Evolutionary conservation across 2,888 invertebrate genomes (phyloP), one percentile per base, ranked within the genome.

Genomic region (Heteromyza rotundicornis): DNA sequence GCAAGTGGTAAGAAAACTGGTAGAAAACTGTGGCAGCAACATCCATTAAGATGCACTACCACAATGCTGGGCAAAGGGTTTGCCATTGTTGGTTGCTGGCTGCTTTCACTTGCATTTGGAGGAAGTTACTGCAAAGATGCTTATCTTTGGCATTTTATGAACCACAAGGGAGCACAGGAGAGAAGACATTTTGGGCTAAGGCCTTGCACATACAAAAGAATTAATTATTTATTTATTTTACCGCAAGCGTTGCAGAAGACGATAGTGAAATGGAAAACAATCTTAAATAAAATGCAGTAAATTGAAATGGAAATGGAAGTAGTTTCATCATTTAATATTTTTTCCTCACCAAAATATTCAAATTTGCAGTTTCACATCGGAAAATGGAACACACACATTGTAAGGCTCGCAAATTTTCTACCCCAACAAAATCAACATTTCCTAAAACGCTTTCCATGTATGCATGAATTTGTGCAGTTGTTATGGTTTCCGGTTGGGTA

Each of bases 151-250:
- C 17, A 20, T 47, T 47, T 17, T 14, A 47, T 47, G 47, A 19
- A 14, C 47, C 47, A 47, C 47, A 19, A 10, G 40, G 40, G 40
- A 2, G 16, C 16, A 40, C 8, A 8, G 32, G 40, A 3, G 40
- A 14, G 40, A 40, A 40, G n/a, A 40, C n/a, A 40, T 3, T 47
- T 40, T 7, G 20, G 19, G 17, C 47, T 32, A n/a, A n/a, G n/a
- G n/a, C n/a, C n/a, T n/a, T n/a, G 47, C 20, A 20, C 19, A 14
- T 2, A 47, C 17, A 47, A 8, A 47, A 40, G 10, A 27, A 40
- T 40, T 40, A 40, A 40, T 40, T 40, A 40, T 40, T 40, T n/a
- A 40, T 40, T n/a, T n/a, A n/a, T n/a, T n/a, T n/a, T 40, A n/a
- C 40, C 40, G 14, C 40, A 40, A 40, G 40, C 40, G 40, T n/a